Evolutionary conservation across 2,797 vertebrate genomes (phyloP).

Genomic region (Periparus ater): DNA sequence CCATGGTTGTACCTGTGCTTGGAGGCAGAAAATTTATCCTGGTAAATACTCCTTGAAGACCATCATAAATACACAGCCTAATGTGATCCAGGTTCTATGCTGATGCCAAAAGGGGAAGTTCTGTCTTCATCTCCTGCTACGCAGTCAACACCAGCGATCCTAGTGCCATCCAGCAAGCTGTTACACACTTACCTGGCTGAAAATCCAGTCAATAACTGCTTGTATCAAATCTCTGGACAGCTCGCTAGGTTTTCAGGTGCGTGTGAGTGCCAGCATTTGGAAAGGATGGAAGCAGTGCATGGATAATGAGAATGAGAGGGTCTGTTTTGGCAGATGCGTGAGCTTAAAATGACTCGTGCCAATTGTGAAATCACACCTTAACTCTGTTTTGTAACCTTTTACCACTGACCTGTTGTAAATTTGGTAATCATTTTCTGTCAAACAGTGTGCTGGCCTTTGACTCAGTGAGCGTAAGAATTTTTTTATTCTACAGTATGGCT

Average conservation of each 20-base stretch:
- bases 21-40: neutral
- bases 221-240: neutral
- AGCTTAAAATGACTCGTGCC: neutral
- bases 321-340: neutral
- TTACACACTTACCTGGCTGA: neutral
- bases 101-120: neutral
- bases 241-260: fast-evolving
- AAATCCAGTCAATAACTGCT: neutral
- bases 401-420: neutral
- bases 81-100: neutral
- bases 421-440: neutral
- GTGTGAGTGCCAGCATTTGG: neutral
- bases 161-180: neutral
- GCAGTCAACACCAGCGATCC: neutral
- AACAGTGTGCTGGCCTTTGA: neutral
- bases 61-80: neutral
- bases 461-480: neutral
- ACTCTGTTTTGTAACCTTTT: neutral
- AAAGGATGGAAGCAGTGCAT: neutral
- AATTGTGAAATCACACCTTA: neutral
- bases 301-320: neutral
- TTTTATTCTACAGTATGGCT: neutral
- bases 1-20: neutral
- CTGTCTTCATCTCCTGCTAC: neutral
- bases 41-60: neutral